phyloP scores from a whole-genome alignment of 2,113 vertebrate genomes.

The Bagarius yarrelli region DNA sequence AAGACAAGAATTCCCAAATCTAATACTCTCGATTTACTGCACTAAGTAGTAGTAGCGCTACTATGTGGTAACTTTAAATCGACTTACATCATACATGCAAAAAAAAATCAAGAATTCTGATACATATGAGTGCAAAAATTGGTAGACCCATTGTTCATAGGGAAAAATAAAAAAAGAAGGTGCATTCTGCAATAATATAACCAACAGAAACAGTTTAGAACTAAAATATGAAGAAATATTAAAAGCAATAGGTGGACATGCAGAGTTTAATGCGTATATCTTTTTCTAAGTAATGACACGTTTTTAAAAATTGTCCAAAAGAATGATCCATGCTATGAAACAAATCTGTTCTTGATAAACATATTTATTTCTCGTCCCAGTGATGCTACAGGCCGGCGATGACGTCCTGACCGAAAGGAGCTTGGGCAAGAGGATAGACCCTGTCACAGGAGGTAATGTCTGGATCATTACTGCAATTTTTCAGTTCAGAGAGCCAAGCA shows the following conservation, averaged over 20 bases:
- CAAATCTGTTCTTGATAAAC: neutral
- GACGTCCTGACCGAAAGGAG: slow-evolving; percentile 80
- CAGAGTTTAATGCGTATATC: neutral
- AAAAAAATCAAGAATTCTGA: neutral
- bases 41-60: no score
- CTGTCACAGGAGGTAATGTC: slow-evolving; percentile 77
- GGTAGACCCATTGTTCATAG: neutral
- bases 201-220: no score
- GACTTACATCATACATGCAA: no score
- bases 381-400: slow-evolving; percentile 82
- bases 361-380: slow-evolving; percentile 61
- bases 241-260: neutral
- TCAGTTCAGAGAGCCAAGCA: slow-evolving; percentile 39
- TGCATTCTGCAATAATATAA: no score
- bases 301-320: neutral
- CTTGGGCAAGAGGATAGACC: slow-evolving; percentile 79
- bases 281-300: no score
- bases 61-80: no score
- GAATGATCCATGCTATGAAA: slow-evolving; percentile 7
- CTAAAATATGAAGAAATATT: neutral
- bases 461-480: slow-evolving; percentile 51
- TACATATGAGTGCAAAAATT: neutral
- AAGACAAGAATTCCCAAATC: neutral
- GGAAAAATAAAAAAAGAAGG: neutral
- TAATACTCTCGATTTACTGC: no score